Conservation (phyloP, 2,888 invertebrate genomes). For the Scaptomyza cyrtandrae region DNA sequence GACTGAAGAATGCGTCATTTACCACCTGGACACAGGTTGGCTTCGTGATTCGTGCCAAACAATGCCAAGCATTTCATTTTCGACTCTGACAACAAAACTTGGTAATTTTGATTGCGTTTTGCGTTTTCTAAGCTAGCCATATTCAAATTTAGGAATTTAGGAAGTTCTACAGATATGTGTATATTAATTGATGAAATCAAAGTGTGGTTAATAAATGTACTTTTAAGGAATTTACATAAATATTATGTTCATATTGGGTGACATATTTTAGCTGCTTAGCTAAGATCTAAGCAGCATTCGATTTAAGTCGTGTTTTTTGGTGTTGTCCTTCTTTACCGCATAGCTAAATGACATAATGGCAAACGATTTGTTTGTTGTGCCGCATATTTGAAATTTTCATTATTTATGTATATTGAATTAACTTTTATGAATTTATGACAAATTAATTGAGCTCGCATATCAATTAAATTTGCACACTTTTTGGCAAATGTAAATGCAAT, state of each 20-base stretch:
- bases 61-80: constrained; percentile 47
- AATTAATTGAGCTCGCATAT: constrained; percentile 13
- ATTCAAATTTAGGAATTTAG: not conserved
- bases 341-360: not conserved
- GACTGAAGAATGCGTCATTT: constrained; percentile 39
- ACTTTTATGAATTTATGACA: too few species aligned
- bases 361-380: constrained; percentile 4
- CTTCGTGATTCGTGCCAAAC: constrained; percentile 7
- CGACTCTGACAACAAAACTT: constrained; percentile 31
- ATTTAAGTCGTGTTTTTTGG: not conserved
- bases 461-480: constrained; percentile 23
- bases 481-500: not conserved
- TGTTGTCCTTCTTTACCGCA: not conserved
- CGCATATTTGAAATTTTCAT: constrained; percentile 12
- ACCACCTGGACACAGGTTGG: constrained; percentile 3
- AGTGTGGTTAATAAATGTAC: too few species aligned
- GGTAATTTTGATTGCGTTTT: constrained; percentile 64
- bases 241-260: too few species aligned
- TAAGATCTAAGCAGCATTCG: not conserved
- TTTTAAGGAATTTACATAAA: too few species aligned
- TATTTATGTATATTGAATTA: too few species aligned
- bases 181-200: not conserved
- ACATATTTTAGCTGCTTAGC: too few species aligned
- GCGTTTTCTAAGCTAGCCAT: not conserved
- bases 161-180: not conserved